Percentiles rank a stretch among this genome's conserved stretches.
phyloP scores from a whole-genome alignment of 2,888 invertebrate species.

The Clivina fossor region DNA sequence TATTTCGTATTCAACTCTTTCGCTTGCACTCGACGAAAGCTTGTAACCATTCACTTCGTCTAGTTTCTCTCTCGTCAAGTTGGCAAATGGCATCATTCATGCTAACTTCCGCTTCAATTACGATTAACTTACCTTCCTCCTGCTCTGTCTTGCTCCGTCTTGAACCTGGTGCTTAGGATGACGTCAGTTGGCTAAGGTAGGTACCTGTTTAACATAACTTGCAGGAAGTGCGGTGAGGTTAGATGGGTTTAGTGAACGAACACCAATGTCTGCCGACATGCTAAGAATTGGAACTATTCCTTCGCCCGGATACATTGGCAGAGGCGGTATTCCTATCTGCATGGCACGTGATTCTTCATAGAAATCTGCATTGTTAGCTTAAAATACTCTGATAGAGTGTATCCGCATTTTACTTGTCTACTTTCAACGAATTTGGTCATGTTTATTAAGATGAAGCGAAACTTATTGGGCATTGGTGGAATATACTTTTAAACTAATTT shows the following conservation, averaged over 20 bases:
- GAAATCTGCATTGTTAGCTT: slow-evolving; percentile 3
- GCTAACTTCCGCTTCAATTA: slow-evolving; percentile 32
- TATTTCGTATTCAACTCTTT: slow-evolving; percentile 6
- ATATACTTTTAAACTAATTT: too few relatives aligned
- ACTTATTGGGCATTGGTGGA: too few relatives aligned
- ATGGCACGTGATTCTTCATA: background rate
- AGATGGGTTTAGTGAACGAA: too few relatives aligned
- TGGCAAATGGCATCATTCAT: slow-evolving; percentile 34
- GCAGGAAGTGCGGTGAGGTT: too few relatives aligned
- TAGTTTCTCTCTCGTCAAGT: slow-evolving; percentile 32
- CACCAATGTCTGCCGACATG: too few relatives aligned
- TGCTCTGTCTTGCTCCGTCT: slow-evolving; percentile 7
- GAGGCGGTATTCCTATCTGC: too few relatives aligned
- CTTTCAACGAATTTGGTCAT: too few relatives aligned
- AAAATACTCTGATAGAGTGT: too few relatives aligned
- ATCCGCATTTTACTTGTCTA: too few relatives aligned
- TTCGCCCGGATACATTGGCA: slow-evolving; percentile 2
- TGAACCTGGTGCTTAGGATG: too few relatives aligned
- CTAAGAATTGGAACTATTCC: slow-evolving; percentile 22
- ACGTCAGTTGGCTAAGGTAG: too few relatives aligned
- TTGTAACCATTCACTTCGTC: slow-evolving; percentile 32
- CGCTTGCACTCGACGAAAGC: slow-evolving; percentile 6
- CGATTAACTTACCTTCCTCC: slow-evolving; percentile 32
- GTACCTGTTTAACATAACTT: slow-evolving; percentile 10
- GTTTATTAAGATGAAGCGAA: too few relatives aligned